Base-by-base conservation (phyloP, 2,113 vertebrate genomes). In the Cyrtonyx montezumae region DNA sequence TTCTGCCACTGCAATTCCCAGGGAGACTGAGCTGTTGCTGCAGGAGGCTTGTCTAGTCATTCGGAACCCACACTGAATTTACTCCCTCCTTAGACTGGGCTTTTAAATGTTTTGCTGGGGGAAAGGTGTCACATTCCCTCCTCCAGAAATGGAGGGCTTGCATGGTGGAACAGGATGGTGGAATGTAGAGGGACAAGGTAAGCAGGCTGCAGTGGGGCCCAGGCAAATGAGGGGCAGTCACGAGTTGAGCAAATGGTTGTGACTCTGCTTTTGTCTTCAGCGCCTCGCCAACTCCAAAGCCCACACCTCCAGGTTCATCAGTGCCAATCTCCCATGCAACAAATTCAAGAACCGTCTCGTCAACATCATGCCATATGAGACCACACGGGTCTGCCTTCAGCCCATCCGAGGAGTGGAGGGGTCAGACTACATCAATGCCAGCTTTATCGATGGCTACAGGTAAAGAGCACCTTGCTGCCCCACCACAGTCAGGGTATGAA, bases 331-430 rank as follows among this genome's bases (percentile, higher is more conserved):
- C 79, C 99, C 99, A 19, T 99, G 99, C 97, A 99, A 99, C 98
- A 99, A 99, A 93, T 99, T 99, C 97, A 99, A 99, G 98, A 99
- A 99, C 92, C 99, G 99, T 88, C 98, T 99, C 80, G 99, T 99
- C 26, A 99, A 99, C 98, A 99, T 99, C 97, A 99, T 99, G 99
- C 99, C 99, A 6, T 99, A 99, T 1, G 99, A 99, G 98, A 99
- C 98, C 90, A 99, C 99, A 0, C 98, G 99, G 2, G 99, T 99
- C 91, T 99, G 99, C 92, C 98, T 99, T 61, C 99, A 99, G 98
- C 99, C 99, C 96, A 99, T 99, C 98, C 97, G 99, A 8, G 99
- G 99, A 6, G 98, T 99, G 77, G 99, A 99, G 93, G 99, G 99
- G 43, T 99, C 99, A 0, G 99, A 99, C 96, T 99, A 99, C 97